Percentiles rank a stretch among this genome's conserved stretches.
Evolutionary conservation across 2,888 invertebrate genomes (phyloP).

Genomic region (Leucoptera coffeella): DNA sequence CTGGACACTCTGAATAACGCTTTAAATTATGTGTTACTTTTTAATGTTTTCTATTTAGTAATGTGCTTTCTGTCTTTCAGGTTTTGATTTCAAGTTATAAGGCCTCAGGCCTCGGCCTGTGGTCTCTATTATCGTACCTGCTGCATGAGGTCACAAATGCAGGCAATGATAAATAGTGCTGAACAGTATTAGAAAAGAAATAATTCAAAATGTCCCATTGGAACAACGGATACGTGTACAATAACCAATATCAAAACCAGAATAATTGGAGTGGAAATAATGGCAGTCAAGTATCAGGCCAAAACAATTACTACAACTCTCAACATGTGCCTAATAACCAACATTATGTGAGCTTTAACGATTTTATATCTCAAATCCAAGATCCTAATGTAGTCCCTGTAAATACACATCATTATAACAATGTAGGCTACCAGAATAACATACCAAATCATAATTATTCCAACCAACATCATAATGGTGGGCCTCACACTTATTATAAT

Average conservation of each 20-base stretch:
- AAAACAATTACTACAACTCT: constrained; percentile 17
- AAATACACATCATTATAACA: constrained; percentile 16
- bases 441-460: constrained; percentile 20
- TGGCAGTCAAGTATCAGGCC: constrained; percentile 23
- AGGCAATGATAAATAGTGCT: constrained; percentile 11
- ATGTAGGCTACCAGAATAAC: constrained; percentile 25
- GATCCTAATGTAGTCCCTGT: background rate
- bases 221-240: constrained; percentile 36
- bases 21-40: too few relatives aligned
- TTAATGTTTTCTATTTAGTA: too few relatives aligned
- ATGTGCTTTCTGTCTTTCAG: too few relatives aligned
- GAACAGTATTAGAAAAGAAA: constrained; percentile 12
- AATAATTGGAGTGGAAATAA: constrained; percentile 25
- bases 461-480: constrained; percentile 21
- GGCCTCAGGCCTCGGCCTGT: constrained; percentile 46
- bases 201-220: constrained; percentile 32
- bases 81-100: too few relatives aligned
- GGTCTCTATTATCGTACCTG: constrained; percentile 13
- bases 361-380: constrained; percentile 38
- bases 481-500: constrained; percentile 20
- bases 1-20: too few relatives aligned
- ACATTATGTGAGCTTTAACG: constrained; percentile 42
- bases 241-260: constrained; percentile 26
- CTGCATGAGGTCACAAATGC: constrained; percentile 7
- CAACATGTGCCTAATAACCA: too few relatives aligned